Evolutionary conservation across 2,888 invertebrate genomes (phyloP).

Genomic region (Micoletzkya japonica): DNA sequence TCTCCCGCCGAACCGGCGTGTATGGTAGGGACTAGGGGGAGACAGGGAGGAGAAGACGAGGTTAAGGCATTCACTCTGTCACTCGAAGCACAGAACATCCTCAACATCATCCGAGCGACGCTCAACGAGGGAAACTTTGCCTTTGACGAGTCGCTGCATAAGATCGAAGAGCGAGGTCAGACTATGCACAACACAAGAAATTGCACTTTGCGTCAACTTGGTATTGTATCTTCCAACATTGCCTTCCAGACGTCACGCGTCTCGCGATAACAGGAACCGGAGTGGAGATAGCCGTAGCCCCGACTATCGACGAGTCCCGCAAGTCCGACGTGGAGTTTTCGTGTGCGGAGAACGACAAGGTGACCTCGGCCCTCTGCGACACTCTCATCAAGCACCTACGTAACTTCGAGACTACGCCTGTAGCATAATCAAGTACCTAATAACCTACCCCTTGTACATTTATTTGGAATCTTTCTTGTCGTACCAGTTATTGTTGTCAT

Average conservation of each 20-base stretch:
- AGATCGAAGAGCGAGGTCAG: conserved; percentile 41
- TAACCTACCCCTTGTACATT: too few species aligned
- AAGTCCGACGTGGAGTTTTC: conserved; percentile 48
- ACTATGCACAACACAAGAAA: not conserved
- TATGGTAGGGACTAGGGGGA: not conserved
- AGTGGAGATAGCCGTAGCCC: conserved; percentile 46
- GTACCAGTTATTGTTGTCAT: too few species aligned
- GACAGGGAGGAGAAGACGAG: not conserved
- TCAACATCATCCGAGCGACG: conserved; percentile 36
- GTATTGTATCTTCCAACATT: too few species aligned
- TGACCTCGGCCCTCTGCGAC: conserved; percentile 39
- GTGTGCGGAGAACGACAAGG: conserved; percentile 39
- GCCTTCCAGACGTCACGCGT: conserved; percentile 37
- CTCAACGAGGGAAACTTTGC: conserved; percentile 40
- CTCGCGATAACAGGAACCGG: conserved; percentile 40
- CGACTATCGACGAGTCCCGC: conserved; percentile 27
- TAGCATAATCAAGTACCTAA: too few species aligned
- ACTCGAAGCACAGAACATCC: conserved; percentile 28
- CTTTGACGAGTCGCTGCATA: conserved; percentile 38
- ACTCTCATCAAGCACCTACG: conserved; percentile 39
- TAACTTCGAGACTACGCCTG: conserved; percentile 33
- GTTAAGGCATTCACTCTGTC: conserved; percentile 14
- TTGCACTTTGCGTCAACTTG: not conserved
- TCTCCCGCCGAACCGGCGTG: not conserved
- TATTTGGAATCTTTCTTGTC: too few species aligned